These are phyloP conservation scores for Aythya baeri DNA, from an alignment of 2,113 vertebrate species.

Conservation along the genomic window DNA sequence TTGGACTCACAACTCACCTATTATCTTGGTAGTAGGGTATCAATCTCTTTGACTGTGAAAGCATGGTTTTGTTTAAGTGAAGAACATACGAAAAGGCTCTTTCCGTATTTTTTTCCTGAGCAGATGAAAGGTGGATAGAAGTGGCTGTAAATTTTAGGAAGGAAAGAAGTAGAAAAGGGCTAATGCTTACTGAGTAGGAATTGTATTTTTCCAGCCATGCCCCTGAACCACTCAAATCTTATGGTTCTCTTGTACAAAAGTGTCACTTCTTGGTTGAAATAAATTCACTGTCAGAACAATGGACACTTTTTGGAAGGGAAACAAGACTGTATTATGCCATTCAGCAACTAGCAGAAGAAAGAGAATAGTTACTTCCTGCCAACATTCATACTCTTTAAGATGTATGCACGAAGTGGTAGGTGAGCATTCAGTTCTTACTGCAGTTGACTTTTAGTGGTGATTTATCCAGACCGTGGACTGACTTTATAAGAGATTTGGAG, in stretches of 20 bases:
- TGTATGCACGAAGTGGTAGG: neutral
- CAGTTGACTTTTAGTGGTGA: neutral
- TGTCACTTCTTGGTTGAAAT: neutral
- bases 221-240: neutral
- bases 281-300: slow-evolving; percentile 49
- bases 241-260: slow-evolving; percentile 3
- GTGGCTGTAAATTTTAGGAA: slow-evolving; percentile 36
- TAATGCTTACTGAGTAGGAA: slow-evolving; percentile 42
- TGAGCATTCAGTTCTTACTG: neutral
- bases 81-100: slow-evolving; percentile 22
- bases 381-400: neutral
- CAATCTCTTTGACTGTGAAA: slow-evolving; percentile 60
- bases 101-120: neutral
- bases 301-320: slow-evolving; percentile 26
- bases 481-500: neutral
- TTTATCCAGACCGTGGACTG: neutral
- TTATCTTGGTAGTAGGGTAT: slow-evolving; percentile 52
- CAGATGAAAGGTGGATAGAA: slow-evolving; percentile 53
- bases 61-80: slow-evolving; percentile 49
- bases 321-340: slow-evolving; percentile 8
- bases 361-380: slow-evolving; percentile 45
- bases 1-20: slow-evolving; percentile 52
- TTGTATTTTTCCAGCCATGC: slow-evolving; percentile 14
- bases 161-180: slow-evolving; percentile 33
- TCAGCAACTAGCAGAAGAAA: neutral